Base-by-base conservation (phyloP, 1,140 invertebrate species). In the Zaprionus inermis region DNA sequence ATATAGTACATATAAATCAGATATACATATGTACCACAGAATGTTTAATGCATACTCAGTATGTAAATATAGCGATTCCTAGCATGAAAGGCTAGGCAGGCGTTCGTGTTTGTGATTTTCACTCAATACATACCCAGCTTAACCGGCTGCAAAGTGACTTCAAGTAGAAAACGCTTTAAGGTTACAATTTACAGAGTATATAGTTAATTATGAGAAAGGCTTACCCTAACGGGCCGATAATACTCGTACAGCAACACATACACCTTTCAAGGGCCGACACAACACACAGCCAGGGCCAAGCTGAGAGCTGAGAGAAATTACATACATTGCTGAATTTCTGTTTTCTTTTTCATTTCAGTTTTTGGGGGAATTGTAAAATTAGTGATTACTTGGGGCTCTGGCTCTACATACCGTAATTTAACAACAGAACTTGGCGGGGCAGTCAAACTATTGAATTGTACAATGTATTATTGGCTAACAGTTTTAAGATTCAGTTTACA, bases 91-190 rank as follows among this genome's bases (percentile, higher is more conserved):
- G 24, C 46, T 67, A 44, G 55, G 32, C 28, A 30, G 71, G 73
- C 58, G 54, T 69, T 69, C 22, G 14, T 24, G 18, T 66, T 52
- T 72, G 20, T 67, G 22, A 65, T 59, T n/a, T 76, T 68, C 72
- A 85, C 81, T 81, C 59, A 72, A 86, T 88, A 86, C 82, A 64
- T 88, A 86, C 82, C 83, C 65, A 72, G 67, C 61, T 54, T 74
- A 69, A 81, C 59, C 57, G 78, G 71, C 83, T 77, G 83, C 72
- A 78, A 85, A 88, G 52, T 79, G 72, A 80, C 81, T 80, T 83
- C 77, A 76, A 80, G 73, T 70, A 63, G 68, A 83, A 75, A 83
- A 82, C 75, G 79, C 79, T 81, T 82, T 65, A 24, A 54, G 65
- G 73, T 79, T 70, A 84, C 81, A 83, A 69, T 69, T 69, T 61